Evolutionary conservation across 2,113 vertebrate genomes (phyloP), one percentile per base, ranked within the genome.

Genomic region (Paraplagusia blochii): DNA sequence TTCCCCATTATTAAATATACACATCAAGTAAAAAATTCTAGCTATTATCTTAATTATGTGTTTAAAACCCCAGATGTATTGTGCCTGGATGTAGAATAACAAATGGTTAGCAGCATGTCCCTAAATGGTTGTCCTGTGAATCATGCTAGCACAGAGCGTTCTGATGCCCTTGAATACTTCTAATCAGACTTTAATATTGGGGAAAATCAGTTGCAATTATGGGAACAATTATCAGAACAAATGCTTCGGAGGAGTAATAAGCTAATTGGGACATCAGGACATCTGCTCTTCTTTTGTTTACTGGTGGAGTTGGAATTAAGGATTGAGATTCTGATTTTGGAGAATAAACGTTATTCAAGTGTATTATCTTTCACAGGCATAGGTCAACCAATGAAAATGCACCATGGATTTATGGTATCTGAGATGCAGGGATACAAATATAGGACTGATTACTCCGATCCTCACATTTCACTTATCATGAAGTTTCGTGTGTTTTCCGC

Each of bases 161-260:
- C 54, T 52, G 52, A 74, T 51, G 60, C 16, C 0, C 1, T 36
- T 43, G 54, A 64, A 59, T 49, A 14, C 35, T 45, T 44, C 13
- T 63, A 56, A 65, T 74, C 16, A 13, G 33, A 71, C 66, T 58
- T 54, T 11, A 42, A 52, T 51, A 46, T 47, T 48, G 45, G 34
- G 16, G 33, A n/a, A 33, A 66, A 16, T 50, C 44, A 55, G 53
- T 54, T 58, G 48, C 53, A 62, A 53, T 68, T n/a, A 40, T 63
- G 11, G 44, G 17, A 44, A 43, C 44, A 60, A 58, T 58, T 22
- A 51, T 9, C n/a, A 38, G 35, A 63, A 59, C 40, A 64, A 58
- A 66, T 45, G 19, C 17, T 46, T 42, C 15, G 22, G 19, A 58
- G 35, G 12, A 56, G 7, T 43, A 53, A 0, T 40, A 39, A 61